Conservation (phyloP, 2,113 vertebrate species). For the Oriolus oriolus region DNA sequence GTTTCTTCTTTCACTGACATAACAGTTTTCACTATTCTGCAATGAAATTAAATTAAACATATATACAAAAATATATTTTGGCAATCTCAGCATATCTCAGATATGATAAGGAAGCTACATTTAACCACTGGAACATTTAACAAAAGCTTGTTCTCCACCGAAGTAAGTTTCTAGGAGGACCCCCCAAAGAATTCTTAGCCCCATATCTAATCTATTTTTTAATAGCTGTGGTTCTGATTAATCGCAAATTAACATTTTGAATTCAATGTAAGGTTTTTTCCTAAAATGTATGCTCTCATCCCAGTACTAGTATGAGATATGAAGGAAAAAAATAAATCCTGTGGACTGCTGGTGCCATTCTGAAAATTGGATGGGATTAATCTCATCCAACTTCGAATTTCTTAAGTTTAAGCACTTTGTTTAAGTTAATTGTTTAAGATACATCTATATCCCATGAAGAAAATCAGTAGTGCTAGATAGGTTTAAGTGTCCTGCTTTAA, state of each 20-base stretch:
- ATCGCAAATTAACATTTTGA: background rate
- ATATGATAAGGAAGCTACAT: background rate
- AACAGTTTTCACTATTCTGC: background rate
- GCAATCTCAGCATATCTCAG: background rate
- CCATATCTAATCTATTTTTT: background rate
- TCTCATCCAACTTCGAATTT: background rate
- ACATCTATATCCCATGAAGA: background rate
- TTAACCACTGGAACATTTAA: background rate
- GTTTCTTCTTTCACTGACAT: background rate
- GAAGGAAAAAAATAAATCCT: background rate
- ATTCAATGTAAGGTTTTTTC: background rate
- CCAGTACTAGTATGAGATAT: background rate
- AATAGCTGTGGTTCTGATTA: background rate
- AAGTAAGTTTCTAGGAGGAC: background rate
- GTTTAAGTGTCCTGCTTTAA: background rate
- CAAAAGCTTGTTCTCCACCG: background rate
- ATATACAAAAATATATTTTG: background rate
- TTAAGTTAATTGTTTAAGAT: background rate
- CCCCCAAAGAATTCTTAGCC: background rate
- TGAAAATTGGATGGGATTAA: background rate
- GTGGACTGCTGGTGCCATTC: background rate
- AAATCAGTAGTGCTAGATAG: rapidly evolving
- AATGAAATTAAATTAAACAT: background rate
- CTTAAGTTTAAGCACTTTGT: background rate
- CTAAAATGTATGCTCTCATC: rapidly evolving